Base-by-base conservation (phyloP, 2,113 vertebrate species). In the Crotalus horridus region DNA sequence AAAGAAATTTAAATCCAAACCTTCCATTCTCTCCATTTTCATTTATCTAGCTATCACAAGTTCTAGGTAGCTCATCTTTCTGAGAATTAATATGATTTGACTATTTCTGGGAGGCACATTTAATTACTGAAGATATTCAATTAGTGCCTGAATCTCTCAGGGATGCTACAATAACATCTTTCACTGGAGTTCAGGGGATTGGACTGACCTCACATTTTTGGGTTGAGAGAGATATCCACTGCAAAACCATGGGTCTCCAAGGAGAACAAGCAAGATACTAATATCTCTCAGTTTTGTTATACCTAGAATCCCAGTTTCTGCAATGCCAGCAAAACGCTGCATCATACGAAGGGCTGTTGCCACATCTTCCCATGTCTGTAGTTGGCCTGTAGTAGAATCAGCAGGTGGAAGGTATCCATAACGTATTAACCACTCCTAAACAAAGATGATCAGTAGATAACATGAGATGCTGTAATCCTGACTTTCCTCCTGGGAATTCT, bases 271-370 rank as follows among this genome's bases (percentile, higher is more conserved):
- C 69, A 81, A 39, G n/a, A 21, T 39, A 39, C 69, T 33, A 87
- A 64, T n/a, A 12, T 43, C 61, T 29, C 8, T n/a, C 51, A 1
- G 13, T 48, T 58, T 23, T 21, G 5, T 43, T 94, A 90, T 94
- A 98, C 98, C 97, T 90, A 97, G 89, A 21, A 97, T 90, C 92
- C 98, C 98, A 1, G 97, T 97, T 92, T 97, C 97, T 9, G 93
- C 93, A 54, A 98, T 96, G 87, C 98, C 98, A 56, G 97, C 97
- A 92, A 98, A 98, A 55, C 59, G 96, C 95, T 98, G 98, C 98
- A 98, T 98, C 51, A 93, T 92, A 53, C 93, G 97, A 69, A 98
- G 95, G 39, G 98, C 98, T 0, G 95, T 92, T 48, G 97, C 97
- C 92, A 98, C 97, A 7, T 97, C 96, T 17, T 97, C 97, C 98